Conservation (phyloP, 2,113 vertebrate genomes). For the Orycteropus afer region DNA sequence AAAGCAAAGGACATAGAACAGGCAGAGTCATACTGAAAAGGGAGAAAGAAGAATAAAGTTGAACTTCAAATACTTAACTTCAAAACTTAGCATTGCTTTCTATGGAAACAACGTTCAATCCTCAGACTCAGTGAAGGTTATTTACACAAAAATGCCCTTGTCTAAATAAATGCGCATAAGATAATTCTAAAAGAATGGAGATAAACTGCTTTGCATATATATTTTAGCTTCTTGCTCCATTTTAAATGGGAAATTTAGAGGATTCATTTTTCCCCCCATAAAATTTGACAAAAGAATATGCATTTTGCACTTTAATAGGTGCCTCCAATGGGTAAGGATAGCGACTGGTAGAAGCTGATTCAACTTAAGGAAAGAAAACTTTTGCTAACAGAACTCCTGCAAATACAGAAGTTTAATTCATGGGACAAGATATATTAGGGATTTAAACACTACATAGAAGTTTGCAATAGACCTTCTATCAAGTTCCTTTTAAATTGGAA, state of each 20-base stretch:
- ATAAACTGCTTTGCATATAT: neutral
- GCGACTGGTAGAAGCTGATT: neutral
- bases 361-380: neutral
- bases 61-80: no score
- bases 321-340: accelerated
- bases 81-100: neutral
- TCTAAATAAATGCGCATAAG: neutral
- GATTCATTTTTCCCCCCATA: neutral
- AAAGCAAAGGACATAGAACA: no score
- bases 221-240: neutral
- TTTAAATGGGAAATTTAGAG: neutral
- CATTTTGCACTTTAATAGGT: neutral
- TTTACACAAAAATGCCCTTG: neutral
- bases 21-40: no score
- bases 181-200: neutral
- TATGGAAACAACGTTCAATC: neutral
- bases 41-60: no score
- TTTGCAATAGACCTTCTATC: neutral
- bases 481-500: neutral
- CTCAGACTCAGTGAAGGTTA: neutral
- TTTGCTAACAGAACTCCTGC: neutral
- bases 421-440: neutral
- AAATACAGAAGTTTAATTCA: neutral
- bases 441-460: neutral
- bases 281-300: neutral